phyloP scores from a whole-genome alignment of 2,113 vertebrate species.

The Hippocampus guttulatus region DNA sequence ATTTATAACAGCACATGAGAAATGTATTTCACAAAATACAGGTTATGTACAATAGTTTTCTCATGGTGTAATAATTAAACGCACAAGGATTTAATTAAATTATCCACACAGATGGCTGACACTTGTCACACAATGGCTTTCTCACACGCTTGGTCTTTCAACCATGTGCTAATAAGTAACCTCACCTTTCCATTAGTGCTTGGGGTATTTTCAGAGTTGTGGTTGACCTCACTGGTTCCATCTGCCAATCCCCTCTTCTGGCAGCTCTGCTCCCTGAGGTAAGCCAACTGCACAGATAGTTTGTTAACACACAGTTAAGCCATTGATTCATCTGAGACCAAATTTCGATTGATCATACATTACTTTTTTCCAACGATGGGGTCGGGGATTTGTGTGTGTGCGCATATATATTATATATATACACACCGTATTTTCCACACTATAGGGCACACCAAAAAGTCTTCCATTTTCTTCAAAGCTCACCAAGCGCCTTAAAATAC shows the following conservation, averaged over 20 bases:
- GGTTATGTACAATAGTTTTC: neutral
- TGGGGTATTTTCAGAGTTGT: conserved; percentile 77
- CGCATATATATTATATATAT: no score
- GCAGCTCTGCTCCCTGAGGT: conserved; percentile 88
- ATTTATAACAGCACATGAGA: no score
- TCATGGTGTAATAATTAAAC: neutral
- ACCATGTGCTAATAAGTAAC: neutral
- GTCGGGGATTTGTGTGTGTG: no score
- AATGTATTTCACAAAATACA: neutral
- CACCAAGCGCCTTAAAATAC: no score
- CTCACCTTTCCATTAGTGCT: conserved; percentile 90
- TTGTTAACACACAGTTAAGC: conserved; percentile 7
- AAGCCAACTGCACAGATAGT: conserved; percentile 72
- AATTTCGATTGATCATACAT: no score
- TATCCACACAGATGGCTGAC: conserved; percentile 5
- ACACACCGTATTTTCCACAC: no score
- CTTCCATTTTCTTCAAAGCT: no score
- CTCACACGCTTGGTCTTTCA: neutral
- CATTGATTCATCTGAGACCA: no score
- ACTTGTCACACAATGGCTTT: conserved; percentile 7
- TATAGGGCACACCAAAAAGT: no score
- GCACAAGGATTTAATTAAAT: neutral
- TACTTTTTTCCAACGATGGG: no score
- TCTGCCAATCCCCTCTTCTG: conserved; percentile 83
- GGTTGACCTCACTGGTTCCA: conserved; percentile 79